Evolutionary conservation across 35 echinoderm and acorn worm genomes (phyloP).

Genomic region (Strongylocentrotus purpuratus): DNA sequence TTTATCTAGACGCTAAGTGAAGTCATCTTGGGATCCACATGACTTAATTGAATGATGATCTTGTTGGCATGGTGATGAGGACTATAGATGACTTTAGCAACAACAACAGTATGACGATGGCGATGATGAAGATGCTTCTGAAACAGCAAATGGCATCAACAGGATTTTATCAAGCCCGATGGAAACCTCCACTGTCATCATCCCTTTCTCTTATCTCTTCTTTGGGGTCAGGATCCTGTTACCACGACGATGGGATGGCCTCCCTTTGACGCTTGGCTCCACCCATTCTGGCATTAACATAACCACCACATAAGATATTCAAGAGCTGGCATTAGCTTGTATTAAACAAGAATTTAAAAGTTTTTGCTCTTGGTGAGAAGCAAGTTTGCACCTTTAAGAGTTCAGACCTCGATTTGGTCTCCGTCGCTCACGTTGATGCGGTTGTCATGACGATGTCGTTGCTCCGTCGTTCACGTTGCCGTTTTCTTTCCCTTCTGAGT

Average conservation of each 20-base stretch:
- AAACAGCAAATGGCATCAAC: background rate
- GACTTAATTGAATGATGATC: background rate
- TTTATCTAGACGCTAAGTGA: background rate
- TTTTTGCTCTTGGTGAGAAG: background rate
- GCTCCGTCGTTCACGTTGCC: conserved; percentile 64
- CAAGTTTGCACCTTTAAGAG: background rate
- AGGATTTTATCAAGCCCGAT: background rate
- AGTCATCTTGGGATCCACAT: background rate
- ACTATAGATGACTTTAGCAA: too few relatives aligned
- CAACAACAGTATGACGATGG: too few relatives aligned
- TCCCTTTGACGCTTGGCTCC: background rate
- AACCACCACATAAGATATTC: background rate
- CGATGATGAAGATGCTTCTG: too few relatives aligned
- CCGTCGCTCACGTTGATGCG: background rate
- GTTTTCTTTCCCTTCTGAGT: conserved; percentile 93
- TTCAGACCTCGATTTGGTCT: background rate
- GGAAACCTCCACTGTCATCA: background rate
- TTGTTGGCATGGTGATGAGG: background rate
- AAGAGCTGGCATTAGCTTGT: background rate
- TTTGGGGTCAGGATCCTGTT: background rate
- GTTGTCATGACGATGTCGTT: conserved; percentile 84
- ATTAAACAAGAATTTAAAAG: background rate
- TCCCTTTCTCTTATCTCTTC: background rate
- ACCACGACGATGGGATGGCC: background rate
- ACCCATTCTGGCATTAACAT: background rate